Conservation (phyloP, 1,140 invertebrate species). For the Cotesia glomerata region DNA sequence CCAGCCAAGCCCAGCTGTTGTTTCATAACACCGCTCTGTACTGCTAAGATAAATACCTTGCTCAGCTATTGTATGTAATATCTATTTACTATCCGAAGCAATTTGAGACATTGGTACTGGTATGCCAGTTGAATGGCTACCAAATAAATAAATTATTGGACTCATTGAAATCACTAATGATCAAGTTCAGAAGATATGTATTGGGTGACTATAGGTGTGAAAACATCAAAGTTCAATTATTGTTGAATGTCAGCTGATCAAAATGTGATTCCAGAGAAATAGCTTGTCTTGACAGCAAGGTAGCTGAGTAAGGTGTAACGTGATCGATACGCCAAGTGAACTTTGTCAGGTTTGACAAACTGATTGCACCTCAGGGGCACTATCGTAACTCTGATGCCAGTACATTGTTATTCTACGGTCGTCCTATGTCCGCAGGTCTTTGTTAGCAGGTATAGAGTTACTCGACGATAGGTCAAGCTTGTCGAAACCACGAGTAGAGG, state of each 20-base stretch:
- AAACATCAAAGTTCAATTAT: not conserved
- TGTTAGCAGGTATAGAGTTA: conserved; percentile 19
- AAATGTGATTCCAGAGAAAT: not conserved
- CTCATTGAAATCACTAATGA: too few relatives aligned
- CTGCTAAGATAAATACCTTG: conserved; percentile 22
- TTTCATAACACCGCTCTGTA: conserved; percentile 10
- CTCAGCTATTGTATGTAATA: conserved; percentile 31
- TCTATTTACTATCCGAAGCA: conserved; percentile 26
- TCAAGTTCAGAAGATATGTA: too few relatives aligned
- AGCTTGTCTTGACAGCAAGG: not conserved
- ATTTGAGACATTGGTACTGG: too few relatives aligned
- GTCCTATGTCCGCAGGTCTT: not conserved
- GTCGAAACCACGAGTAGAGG: conserved; percentile 49
- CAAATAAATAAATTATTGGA: too few relatives aligned
- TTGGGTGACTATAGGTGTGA: not conserved
- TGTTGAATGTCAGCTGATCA: not conserved
- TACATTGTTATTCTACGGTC: not conserved
- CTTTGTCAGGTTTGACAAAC: conserved; percentile 2
- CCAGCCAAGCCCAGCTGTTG: not conserved
- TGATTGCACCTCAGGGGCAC: conserved; percentile 5
- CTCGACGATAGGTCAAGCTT: conserved; percentile 37
- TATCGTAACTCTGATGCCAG: conserved; percentile 5
- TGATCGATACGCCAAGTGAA: conserved; percentile 19
- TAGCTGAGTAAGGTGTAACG: not conserved
- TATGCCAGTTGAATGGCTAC: too few relatives aligned